Base-by-base conservation (phyloP, 1,140 invertebrate genomes). In the Cydia pomonella region DNA sequence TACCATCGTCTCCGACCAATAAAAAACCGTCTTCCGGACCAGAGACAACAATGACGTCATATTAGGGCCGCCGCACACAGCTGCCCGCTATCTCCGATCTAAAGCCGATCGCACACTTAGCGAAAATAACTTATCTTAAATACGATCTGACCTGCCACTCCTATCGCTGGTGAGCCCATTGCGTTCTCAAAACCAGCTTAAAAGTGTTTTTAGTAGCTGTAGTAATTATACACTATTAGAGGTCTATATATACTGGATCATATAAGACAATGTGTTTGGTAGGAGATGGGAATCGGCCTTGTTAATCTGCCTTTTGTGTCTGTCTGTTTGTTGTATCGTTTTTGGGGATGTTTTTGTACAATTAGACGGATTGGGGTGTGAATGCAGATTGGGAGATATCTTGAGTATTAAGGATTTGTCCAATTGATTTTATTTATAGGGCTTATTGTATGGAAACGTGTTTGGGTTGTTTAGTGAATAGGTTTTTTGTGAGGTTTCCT, bases 111-210 rank as follows among this genome's bases (percentile, higher is more conserved):
- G 79, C 82, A 84, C 83, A 90, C 86, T 90, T 87, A 88, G 85
- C 85, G 82, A 87, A 89, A 89, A 87, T 88, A 87, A 88, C 85
- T 92, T 91, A 92, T 92, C 90, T 91, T 86, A 92, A 92, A 90
- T 91, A 86, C 89, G 89, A 92, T 92, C 90, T 75, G 80, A 83
- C 86, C 89, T 85, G 84, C 87, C 88, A 21, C 10, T 59, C 53
- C 18, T 21, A 10, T 18, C 3, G 1, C n/a, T 7, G 12, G 0
- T 18, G n/a, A 18, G n/a, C 4, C 16, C n/a, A 21, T 53, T 18
- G 50, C n/a, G 1, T 53, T 18, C 16, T 18, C 6, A 53, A 53
- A 53, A 53, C 50, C 50, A 53, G n/a, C 6, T 1, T 53, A 53
- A 18, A 18, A 1, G n/a, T 53, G n/a, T 18, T 18, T 18, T 44